phyloP scores from a whole-genome alignment of 2,113 vertebrate species.

The Cygnus buccinator region DNA sequence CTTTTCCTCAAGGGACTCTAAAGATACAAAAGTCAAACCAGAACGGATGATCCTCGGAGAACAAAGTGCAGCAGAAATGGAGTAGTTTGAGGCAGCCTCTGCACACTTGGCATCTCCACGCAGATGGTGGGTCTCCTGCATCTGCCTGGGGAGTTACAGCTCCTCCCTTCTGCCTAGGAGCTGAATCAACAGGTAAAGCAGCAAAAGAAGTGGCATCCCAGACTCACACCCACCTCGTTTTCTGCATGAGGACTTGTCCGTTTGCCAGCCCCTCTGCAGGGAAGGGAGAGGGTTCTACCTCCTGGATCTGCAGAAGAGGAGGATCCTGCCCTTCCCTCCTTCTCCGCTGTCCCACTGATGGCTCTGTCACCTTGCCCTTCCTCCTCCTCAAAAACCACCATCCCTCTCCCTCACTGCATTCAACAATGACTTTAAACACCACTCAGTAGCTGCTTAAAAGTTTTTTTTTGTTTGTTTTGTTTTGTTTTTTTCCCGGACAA shows the following conservation, averaged over 20 bases:
- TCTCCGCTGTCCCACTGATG: not conserved
- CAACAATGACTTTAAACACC: not conserved
- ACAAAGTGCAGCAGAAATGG: not conserved
- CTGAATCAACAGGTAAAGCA: not conserved
- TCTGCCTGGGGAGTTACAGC: not conserved
- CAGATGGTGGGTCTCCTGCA: not conserved
- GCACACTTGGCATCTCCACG: not conserved
- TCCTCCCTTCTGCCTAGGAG: accelerated
- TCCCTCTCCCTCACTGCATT: not conserved
- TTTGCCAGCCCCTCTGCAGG: not conserved
- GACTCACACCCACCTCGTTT: not conserved
- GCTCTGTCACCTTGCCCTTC: not conserved
- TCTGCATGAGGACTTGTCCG: not conserved
- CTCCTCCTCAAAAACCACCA: not conserved
- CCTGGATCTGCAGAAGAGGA: not conserved
- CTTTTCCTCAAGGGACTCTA: not conserved
- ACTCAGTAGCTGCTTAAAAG: not conserved
- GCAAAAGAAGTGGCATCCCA: not conserved
- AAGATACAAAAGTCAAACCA: not conserved
- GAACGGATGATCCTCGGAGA: not conserved
- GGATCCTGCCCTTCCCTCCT: not conserved
- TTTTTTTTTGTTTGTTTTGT: not conserved
- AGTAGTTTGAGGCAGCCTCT: not conserved
- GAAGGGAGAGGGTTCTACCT: not conserved
- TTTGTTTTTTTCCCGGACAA: not conserved